Conservation (phyloP, 1,140 invertebrate genomes). For the Ceratitis capitata region DNA sequence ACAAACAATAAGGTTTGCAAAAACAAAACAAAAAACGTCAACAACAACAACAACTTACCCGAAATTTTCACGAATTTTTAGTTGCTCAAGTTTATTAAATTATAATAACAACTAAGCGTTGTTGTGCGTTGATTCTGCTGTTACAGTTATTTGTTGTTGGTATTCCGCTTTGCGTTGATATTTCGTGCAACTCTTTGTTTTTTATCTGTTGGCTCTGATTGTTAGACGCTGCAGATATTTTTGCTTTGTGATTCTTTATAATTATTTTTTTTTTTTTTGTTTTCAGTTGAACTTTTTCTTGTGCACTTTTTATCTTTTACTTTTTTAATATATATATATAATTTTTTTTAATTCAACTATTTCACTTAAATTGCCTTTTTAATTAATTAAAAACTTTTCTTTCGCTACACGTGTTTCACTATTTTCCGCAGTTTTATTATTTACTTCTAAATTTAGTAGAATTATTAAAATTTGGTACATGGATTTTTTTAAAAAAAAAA, state of each 20-base stretch:
- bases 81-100: background rate
- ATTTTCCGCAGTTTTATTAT: no score
- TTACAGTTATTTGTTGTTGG: background rate
- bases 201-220: background rate
- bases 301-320: background rate
- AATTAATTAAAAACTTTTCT: no score
- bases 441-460: no score
- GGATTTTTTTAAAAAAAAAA: no score
- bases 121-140: background rate
- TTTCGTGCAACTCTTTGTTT: background rate
- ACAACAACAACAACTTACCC: no score
- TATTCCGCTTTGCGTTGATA: background rate
- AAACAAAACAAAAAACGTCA: no score
- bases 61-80: conserved; percentile 17
- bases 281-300: background rate
- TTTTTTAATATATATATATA: background rate
- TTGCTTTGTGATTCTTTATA: background rate
- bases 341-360: background rate
- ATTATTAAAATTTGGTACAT: no score
- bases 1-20: background rate
- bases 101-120: background rate
- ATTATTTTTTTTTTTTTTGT: background rate
- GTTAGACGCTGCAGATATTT: background rate
- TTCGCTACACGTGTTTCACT: no score
- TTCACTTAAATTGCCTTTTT: no score